Evolutionary conservation across 1,140 invertebrate genomes (phyloP), one percentile per base, ranked within the genome.

Genomic region (Oedothorax gibbosus): DNA sequence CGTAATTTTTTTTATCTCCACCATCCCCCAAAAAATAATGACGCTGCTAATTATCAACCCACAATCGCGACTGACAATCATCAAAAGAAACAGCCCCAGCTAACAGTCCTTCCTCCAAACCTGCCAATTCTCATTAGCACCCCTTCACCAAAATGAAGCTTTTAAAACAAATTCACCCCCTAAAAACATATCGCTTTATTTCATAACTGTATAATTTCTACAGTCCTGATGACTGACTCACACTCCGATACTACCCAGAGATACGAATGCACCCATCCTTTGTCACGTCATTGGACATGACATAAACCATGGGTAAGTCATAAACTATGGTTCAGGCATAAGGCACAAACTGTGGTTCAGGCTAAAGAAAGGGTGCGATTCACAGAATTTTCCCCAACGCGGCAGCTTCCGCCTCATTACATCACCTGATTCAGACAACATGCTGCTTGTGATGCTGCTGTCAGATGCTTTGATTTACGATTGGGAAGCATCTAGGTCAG

Each of bases 391-490:
- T 51, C 69, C 11, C 65, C 65, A 11, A 57, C n/a, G 72, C 35
- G 20, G 57, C 20, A 35, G 49, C 65, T 79, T 79, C 77, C 77
- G 77, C 64, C 20, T 71, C 66, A 69, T 81, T 81, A 69, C 65
- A 21, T 21, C 66, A 81, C 78, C 78, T 81, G 78, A 81, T 53
- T 81, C 78, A 81, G 65, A 79, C 77, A 79, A 66, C 77, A 79
- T 79, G 77, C 64, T 62, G 76, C 64, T 66, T 66, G 50, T 62
- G 21, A 71, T 53, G 51, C 65, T 79, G 69, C 15, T 75, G 78
- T 81, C 66, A 81, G 20, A 71, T 21, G 20, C 78, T 71, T 71
- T 81, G 78, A 81, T 81, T 69, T 81, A 81, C 66, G 65, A 71
- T 71, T 35, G 71, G 65, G 78, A 56, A 71, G 69, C 78, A 81